Evolutionary conservation across 2,113 vertebrate genomes (phyloP), one percentile per base, ranked within the genome.

Genomic region (Chlorocebus sabaeus): DNA sequence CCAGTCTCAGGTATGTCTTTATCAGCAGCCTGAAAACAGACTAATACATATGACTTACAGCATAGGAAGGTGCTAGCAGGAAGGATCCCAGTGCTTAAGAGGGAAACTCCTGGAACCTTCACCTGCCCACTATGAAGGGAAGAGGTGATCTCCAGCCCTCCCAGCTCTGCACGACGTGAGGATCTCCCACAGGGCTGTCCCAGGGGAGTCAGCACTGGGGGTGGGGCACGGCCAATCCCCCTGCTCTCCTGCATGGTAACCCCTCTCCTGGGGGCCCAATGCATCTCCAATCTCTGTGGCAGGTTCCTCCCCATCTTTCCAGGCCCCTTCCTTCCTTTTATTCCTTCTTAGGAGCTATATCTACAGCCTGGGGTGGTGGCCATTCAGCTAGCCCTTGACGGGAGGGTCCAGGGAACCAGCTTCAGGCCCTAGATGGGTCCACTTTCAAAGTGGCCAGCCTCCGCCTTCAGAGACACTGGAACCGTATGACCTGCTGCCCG

Each of bases 231-330:
- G 32, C 25, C 32, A 45, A 23, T 22, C 35, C 8, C 9, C 32
- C 11, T 68, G 14, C 48, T 82, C 25, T 32, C 25, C 1, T 3
- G 45, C 16, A 0, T 1, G 0, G 14, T 3, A 30, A 1, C 8
- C 48, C 52, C 6, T 5, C 3, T 50, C 32, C 30, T 13, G 52
- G 35, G 35, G 27, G 9, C 32, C 16, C 38, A 6, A 11, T 1
- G 8, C 17, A 20, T 23, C 81, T 68, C 40, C 8, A 9, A 43
- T 16, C n/a, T 40, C 48, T 43, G 32, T 7, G 1, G 17, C n/a
- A 6, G 40, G 1, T 13, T 43, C 30, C 38, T 35, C 18, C 18
- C 90, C 6, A 0, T 2, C 59, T 32, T 22, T 43, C 50, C 57
- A 9, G 50, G 17, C 6, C 22, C 23, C 23, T 35, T 61, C 14